Base-by-base conservation (phyloP, 53 echinoderm and acorn worm species). In the Antedon mediterranea region DNA sequence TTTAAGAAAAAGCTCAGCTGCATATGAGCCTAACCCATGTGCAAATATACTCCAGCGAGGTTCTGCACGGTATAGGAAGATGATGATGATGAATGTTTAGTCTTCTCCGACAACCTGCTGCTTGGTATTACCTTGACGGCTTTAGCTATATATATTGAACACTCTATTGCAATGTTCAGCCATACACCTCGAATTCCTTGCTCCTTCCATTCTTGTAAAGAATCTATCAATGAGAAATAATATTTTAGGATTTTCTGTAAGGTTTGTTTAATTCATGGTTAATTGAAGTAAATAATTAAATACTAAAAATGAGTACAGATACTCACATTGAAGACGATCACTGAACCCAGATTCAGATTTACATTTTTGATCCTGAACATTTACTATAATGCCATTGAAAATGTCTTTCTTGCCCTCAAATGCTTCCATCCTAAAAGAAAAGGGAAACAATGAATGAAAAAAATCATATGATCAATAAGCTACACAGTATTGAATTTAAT, bases 121-220 rank as follows among this genome's bases (percentile, higher is more conserved):
- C n/a, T n/a, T n/a, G n/a, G n/a, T n/a, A 76, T 28, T 44, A 92
- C 92, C 87, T 92, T 92, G 72, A 85, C 89, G 71, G 85, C 82
- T 71, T 79, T 78, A 33, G 88, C 85, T 23, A 93, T 83, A 57
- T 88, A 81, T 15, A 75, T 75, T 43, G 93, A 78, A 32, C 90
- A 86, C 28, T 86, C 82, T 8, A 93, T 27, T 3, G 81, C 74
- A 42, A 93, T 85, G 73, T 87, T 93, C 28, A 93, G 43, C 88
- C 89, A 88, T 18, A 93, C 80, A 28, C 93, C 93, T 82, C 93
- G 80, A 30, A 84, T 80, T 26, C 72, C 77, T 28, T 71, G 33
- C 20, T 78, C 72, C 76, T 86, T 78, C 93, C 93, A 93, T 29
- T 87, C 76, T 4, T 79, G 71, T 23, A 93, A 30, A 5, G 87